Percentiles rank a stretch among this genome's conserved stretches.
Evolutionary conservation across 2,113 vertebrate species (phyloP).

Genomic region (Gallinago media): DNA sequence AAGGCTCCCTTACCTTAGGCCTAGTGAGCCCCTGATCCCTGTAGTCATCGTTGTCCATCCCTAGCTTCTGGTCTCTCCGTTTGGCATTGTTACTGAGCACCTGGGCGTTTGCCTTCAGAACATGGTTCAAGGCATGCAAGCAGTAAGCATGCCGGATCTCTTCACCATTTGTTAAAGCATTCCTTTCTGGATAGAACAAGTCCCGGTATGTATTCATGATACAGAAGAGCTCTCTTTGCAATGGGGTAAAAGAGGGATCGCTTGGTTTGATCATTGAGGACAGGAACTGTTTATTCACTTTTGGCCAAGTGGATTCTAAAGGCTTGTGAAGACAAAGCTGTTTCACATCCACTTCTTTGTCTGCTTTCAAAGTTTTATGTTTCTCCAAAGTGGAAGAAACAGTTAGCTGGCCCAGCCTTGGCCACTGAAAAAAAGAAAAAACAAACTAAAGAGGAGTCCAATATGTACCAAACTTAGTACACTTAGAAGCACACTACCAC

Average conservation of each 20-base stretch:
- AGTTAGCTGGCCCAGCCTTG: constrained; percentile 82
- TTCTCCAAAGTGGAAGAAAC: constrained; percentile 79
- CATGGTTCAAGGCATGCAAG: constrained; percentile 91
- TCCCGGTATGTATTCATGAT: constrained; percentile 92
- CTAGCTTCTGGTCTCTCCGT: constrained; percentile 75
- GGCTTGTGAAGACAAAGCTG: constrained; percentile 86
- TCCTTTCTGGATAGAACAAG: constrained; percentile 87
- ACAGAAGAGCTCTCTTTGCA: constrained; percentile 91
- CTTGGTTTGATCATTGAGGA: constrained; percentile 25
- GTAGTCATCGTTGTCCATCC: constrained; percentile 77
- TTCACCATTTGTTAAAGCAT: constrained; percentile 80
- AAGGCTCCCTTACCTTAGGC: constrained; percentile 85
- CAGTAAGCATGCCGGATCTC: constrained; percentile 88
- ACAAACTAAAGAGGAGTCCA: background rate
- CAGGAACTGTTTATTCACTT: constrained; percentile 77
- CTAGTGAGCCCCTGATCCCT: constrained; percentile 95
- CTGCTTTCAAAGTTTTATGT: constrained; percentile 70
- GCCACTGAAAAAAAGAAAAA: constrained; percentile 81
- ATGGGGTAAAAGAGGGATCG: constrained; percentile 64
- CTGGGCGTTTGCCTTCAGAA: constrained; percentile 92
- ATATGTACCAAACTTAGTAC: background rate
- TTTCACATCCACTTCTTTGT: constrained; percentile 76
- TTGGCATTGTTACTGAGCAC: constrained; percentile 89
- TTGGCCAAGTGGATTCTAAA: constrained; percentile 81
- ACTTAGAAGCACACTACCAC: background rate